A percentile compares a stretch with the other conserved stretches of the same genome.
Conservation (phyloP, 2,797 vertebrate species). For the Coreius guichenoti region DNA sequence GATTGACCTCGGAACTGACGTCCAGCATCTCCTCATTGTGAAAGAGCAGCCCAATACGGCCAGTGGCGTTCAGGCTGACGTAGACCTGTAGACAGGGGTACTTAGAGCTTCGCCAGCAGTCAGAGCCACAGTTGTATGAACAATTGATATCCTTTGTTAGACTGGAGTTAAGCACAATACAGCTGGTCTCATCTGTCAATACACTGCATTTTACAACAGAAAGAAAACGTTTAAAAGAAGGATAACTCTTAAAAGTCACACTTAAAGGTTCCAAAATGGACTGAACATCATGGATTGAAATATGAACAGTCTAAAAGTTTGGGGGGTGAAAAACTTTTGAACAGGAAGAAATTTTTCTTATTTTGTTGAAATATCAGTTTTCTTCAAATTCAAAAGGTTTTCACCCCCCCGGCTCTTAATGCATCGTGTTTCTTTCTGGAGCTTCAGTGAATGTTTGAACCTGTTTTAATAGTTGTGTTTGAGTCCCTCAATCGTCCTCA, state of each 20-base stretch:
- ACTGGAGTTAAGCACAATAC: conserved; percentile 88
- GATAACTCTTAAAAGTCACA: conserved; percentile 21
- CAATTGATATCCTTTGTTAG: conserved; percentile 91
- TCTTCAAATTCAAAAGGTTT: too few species aligned
- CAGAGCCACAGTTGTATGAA: conserved; percentile 91
- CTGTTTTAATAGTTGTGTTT: too few species aligned
- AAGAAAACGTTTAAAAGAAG: conserved; percentile 56
- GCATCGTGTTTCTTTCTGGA: too few species aligned
- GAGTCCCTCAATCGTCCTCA: too few species aligned
- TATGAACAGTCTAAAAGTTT: too few species aligned
- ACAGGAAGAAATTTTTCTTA: too few species aligned
- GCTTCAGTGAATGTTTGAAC: too few species aligned
- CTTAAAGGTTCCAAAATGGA: neutral
- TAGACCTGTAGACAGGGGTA: conserved; percentile 96
- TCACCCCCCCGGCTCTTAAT: too few species aligned
- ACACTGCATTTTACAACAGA: conserved; percentile 74
- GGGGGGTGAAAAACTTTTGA: too few species aligned
- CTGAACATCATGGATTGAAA: neutral
- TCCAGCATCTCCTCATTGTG: conserved; percentile 92
- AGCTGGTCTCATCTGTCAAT: conserved; percentile 92
- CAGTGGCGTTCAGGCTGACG: conserved; percentile 90
- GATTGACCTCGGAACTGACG: conserved; percentile 88
- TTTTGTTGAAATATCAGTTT: too few species aligned
- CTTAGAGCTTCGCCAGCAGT: conserved; percentile 91
- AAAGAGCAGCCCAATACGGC: conserved; percentile 87